Conservation (phyloP, 2,113 vertebrate genomes). For the Prolemur simus region DNA sequence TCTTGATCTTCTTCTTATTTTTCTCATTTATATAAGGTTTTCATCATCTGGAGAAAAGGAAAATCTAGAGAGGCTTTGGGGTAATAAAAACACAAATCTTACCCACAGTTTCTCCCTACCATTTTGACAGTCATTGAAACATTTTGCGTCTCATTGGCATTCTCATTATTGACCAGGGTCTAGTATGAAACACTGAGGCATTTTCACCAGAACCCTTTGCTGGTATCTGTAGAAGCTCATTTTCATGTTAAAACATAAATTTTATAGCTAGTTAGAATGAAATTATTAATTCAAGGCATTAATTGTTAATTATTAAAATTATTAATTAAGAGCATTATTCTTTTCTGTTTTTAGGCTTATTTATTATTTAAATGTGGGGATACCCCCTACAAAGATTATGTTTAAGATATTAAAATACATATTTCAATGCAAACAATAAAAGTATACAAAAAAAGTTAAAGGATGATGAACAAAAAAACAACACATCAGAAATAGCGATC, state of each 20-base stretch:
- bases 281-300: background rate
- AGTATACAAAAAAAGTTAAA: background rate
- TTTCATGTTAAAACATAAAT: conserved; percentile 25
- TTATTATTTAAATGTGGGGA: conserved; percentile 54
- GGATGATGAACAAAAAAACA: background rate
- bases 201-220: background rate
- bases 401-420: conserved; percentile 25
- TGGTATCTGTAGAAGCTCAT: background rate
- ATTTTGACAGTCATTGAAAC: background rate
- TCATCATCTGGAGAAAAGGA: background rate
- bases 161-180: background rate
- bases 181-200: background rate
- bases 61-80: background rate
- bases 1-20: background rate
- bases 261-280: conserved; percentile 15
- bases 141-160: background rate
- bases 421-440: conserved; percentile 37
- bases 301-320: too few species aligned
- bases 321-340: conserved; percentile 29
- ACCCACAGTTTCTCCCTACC: background rate
- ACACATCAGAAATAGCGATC: background rate
- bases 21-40: background rate
- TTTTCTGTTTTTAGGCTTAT: conserved; percentile 43
- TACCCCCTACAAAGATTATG: background rate
- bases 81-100: background rate